phyloP scores from a whole-genome alignment of 2,797 vertebrate species.

The Eulemur albifrons region DNA sequence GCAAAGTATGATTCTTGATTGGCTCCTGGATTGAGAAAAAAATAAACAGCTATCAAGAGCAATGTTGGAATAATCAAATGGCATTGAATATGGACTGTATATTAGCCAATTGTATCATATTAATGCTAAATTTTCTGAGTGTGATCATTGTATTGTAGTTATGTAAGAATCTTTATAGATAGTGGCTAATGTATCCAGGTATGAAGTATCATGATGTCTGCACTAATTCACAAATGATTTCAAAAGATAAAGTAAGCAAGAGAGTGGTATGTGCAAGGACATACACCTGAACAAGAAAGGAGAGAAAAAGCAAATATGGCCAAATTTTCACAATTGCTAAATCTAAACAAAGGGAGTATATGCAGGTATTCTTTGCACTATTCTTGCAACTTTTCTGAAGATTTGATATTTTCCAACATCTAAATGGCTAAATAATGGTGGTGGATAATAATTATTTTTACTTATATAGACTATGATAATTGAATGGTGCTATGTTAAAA shows the following conservation, averaged over 20 bases:
- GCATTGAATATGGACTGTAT: not conserved
- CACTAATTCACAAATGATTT: not conserved
- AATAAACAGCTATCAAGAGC: not conserved
- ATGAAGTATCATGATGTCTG: not conserved
- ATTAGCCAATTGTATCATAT: not conserved
- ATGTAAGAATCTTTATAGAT: not conserved
- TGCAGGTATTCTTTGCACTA: not conserved
- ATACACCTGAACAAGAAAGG: not conserved
- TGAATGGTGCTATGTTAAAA: not conserved
- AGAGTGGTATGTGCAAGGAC: not conserved
- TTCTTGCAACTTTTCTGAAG: not conserved
- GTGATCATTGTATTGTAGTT: not conserved
- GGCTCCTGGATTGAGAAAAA: not conserved
- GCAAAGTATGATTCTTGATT: not conserved
- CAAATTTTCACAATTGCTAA: not conserved
- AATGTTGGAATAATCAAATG: not conserved
- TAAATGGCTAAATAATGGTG: not conserved
- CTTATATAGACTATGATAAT: not conserved
- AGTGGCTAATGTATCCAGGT: not conserved
- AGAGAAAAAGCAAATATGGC: not conserved
- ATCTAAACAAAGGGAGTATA: not conserved
- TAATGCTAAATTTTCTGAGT: not conserved
- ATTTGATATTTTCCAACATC: not conserved
- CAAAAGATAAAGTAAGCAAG: not conserved
- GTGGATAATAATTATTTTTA: not conserved